These are phyloP conservation scores for Cavia aperea DNA, from an alignment of 2,113 vertebrate genomes.

Conservation along the genomic window DNA sequence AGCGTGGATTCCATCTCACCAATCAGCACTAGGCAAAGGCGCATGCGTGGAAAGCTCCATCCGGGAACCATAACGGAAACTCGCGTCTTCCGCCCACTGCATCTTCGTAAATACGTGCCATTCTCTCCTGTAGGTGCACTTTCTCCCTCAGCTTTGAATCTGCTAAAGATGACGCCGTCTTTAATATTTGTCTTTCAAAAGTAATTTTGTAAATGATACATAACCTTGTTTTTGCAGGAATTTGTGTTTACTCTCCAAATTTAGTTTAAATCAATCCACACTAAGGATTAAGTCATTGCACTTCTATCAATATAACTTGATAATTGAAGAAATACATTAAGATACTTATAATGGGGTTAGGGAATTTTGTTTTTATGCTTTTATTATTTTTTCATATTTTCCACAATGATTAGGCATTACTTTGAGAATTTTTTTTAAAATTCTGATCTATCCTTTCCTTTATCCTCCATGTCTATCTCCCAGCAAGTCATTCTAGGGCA, in stretches of 20 bases:
- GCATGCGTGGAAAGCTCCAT: accelerated
- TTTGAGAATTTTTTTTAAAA: neutral
- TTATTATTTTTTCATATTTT: neutral
- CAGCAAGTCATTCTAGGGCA: neutral
- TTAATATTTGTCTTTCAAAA: neutral
- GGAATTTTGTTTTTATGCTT: neutral
- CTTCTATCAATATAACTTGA: neutral
- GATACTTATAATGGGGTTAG: neutral
- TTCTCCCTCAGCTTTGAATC: neutral
- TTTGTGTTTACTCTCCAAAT: neutral
- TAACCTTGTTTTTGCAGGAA: neutral
- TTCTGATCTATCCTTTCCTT: neutral
- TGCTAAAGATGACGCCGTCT: neutral
- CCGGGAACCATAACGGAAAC: neutral
- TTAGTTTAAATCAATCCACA: constrained; percentile 17
- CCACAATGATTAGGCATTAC: neutral
- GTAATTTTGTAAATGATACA: neutral
- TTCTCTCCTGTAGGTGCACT: neutral
- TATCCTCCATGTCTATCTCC: neutral
- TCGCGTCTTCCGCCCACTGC: accelerated
- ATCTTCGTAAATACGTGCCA: neutral
- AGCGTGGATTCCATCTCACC: neutral
- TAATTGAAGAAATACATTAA: neutral
- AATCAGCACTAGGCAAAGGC: accelerated
- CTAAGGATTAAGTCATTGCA: neutral